Base-by-base conservation (phyloP, 2,797 vertebrate genomes). In the Smutsia temminckii region DNA sequence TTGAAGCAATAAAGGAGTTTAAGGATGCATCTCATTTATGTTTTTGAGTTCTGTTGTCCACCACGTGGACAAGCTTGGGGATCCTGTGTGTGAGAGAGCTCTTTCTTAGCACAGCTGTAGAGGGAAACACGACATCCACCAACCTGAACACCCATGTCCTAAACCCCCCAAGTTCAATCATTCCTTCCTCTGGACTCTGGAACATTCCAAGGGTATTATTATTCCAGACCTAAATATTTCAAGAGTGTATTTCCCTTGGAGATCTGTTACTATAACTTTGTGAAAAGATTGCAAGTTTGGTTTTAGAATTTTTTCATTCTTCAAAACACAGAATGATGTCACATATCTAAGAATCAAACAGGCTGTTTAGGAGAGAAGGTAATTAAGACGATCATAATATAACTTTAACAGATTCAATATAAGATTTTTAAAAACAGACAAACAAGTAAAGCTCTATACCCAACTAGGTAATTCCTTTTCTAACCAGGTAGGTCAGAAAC, bases 171-270 rank as follows among this genome's bases (percentile, higher is more conserved):
- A 17, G 9, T 29, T 53, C 59, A 51, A 21, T 74, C 27, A 27
- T 29, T 86, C 46, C 21, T 71, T 69, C 23, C 34, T 85, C 79
- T 32, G 40, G 34, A 32, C 17, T 66, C 77, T 53, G 53, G 66
- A 21, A 61, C n/a, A 61, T 37, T 80, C 37, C 66, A 86, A 37
- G 27, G n/a, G 6, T 21, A 59, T 80, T 80, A 46, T 46, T 71
- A 57, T 75, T 74, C 66, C 25, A 90, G 61, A 46, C 17, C 37
- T 42, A 88, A 94, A 57, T 91, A 95, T 80, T 85, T 87, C 74
- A 77, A 55, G 14, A 88, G 37, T 57, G 17, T 49, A 89, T 77
- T 91, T 37, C 69, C 29, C 40, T 10, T 84, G 29, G 25, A 79
- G 32, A 66, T 40, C 13, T 72, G 3, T 66, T 59, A 68, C 55